Conservation (phyloP, 2,797 vertebrate genomes). For the Smutsia temminckii region DNA sequence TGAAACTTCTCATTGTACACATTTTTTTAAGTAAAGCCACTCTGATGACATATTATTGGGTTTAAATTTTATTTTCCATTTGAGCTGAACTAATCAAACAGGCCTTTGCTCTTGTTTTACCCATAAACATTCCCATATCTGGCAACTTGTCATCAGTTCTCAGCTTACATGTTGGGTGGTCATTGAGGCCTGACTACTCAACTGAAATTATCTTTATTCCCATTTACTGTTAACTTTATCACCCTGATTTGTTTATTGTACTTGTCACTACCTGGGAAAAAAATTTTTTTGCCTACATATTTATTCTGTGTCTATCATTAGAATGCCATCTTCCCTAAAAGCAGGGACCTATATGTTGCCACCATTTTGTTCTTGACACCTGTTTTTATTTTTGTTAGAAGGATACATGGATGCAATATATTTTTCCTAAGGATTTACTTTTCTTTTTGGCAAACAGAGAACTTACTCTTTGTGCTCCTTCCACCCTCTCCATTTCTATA, state of each 20-base stretch:
- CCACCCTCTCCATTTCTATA: background rate
- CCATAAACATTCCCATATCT: background rate
- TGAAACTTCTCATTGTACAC: background rate
- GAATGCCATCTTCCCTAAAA: background rate
- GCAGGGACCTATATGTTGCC: background rate
- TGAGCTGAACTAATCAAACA: background rate
- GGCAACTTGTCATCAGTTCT: background rate
- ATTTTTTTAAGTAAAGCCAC: background rate
- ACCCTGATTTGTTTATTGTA: background rate
- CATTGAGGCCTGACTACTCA: background rate
- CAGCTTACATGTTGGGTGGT: background rate
- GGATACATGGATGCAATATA: background rate
- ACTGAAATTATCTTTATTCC: background rate
- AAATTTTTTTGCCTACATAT: background rate
- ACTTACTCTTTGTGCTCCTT: background rate
- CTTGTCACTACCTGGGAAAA: background rate
- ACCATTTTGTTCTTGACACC: background rate
- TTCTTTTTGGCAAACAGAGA: background rate
- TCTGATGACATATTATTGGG: background rate
- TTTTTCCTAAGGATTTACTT: background rate
- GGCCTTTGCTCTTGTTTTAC: background rate
- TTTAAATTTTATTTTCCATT: background rate
- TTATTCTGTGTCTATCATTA: background rate
- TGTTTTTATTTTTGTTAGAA: background rate
- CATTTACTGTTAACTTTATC: background rate